Evolutionary conservation across 1,140 invertebrate species (phyloP).

Genomic region (Parapsyche elsis): DNA sequence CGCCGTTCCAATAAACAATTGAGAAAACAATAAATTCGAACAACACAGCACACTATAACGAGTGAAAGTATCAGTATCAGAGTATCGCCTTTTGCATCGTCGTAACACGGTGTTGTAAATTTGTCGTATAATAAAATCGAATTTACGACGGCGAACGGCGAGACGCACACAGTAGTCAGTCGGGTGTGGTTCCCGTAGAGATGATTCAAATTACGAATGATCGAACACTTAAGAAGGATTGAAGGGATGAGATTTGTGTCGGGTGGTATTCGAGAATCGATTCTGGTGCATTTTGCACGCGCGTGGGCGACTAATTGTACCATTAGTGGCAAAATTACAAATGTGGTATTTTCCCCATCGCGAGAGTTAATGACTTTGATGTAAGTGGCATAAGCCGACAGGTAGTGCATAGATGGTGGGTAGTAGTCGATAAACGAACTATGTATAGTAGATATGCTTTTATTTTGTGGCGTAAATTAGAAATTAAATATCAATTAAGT

Average conservation of each 20-base stretch:
- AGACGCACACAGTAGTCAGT: background rate
- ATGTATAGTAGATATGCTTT: background rate
- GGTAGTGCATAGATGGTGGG: too few relatives aligned
- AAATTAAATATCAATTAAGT: slow-evolving; percentile 21
- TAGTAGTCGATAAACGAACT: background rate
- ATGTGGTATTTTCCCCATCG: background rate
- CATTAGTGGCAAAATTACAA: slow-evolving; percentile 13
- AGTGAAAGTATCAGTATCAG: slow-evolving; percentile 26
- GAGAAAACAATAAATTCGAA: slow-evolving; percentile 15
- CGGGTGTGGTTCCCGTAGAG: background rate
- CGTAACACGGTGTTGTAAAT: slow-evolving; percentile 11
- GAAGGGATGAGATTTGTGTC: background rate
- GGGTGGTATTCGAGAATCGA: background rate
- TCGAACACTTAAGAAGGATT: background rate
- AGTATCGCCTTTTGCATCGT: slow-evolving; percentile 24
- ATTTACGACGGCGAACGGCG: background rate
- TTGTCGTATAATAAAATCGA: slow-evolving; percentile 22
- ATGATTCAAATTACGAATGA: background rate
- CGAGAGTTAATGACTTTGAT: slow-evolving; percentile 6
- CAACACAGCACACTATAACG: background rate
- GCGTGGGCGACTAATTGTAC: slow-evolving; percentile 12
- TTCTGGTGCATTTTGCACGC: background rate
- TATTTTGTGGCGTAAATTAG: slow-evolving; percentile 8
- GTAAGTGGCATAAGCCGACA: background rate
- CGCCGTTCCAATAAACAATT: background rate